These are phyloP conservation scores for Chrysodeixis includens DNA, from an alignment of 2,888 invertebrate species.

Conservation along the genomic window DNA sequence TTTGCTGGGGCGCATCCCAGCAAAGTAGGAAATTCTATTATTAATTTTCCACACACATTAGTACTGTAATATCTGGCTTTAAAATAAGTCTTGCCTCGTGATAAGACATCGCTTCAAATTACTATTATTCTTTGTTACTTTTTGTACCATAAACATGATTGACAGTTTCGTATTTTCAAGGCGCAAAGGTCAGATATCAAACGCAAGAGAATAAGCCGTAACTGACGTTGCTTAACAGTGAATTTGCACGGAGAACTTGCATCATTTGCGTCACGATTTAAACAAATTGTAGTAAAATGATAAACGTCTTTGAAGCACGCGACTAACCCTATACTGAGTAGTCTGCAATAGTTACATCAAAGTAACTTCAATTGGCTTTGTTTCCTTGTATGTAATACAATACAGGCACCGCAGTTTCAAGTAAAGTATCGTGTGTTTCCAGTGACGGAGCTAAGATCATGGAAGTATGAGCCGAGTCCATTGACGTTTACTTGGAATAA, in stretches of 20 bases:
- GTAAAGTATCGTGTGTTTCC: constrained; percentile 1
- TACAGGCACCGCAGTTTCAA: constrained; percentile 1
- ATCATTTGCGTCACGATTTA: constrained; percentile 42
- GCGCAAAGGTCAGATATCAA: constrained; percentile 44
- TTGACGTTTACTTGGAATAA: not conserved
- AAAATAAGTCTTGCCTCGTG: not conserved
- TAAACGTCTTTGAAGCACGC: constrained; percentile 38
- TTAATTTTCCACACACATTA: not conserved
- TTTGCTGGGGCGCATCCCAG: not conserved
- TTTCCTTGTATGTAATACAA: constrained; percentile 21
- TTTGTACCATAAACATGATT: constrained; percentile 14
- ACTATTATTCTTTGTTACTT: constrained; percentile 31
- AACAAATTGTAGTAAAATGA: constrained; percentile 35
- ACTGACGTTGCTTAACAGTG: constrained; percentile 30
- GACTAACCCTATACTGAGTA: too few relatives aligned
- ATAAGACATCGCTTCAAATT: constrained; percentile 38
- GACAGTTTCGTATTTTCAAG: constrained; percentile 42
- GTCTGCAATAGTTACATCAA: constrained; percentile 30
- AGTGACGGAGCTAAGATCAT: constrained; percentile 3
- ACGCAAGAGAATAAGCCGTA: constrained; percentile 16
- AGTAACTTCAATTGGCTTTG: constrained; percentile 14
- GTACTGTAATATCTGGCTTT: not conserved
- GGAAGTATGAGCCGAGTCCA: not conserved
- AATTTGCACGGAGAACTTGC: constrained; percentile 21
- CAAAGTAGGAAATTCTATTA: constrained; percentile 12